Evolutionary conservation across 1,140 invertebrate species (phyloP), one percentile per base, ranked within the genome.

Genomic region (Apocrypta bakeri): DNA sequence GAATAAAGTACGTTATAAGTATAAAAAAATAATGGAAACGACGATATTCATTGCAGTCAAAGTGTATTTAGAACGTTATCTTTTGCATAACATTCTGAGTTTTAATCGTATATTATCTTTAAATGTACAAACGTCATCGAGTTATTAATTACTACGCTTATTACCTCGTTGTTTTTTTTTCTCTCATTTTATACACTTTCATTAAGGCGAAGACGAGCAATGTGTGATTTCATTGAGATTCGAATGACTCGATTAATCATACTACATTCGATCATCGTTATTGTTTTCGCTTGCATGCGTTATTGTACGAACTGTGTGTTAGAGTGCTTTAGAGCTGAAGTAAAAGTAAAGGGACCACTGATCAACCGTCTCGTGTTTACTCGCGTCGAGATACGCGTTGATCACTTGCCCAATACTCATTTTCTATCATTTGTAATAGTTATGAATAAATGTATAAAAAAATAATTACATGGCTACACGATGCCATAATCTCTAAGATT

Each of bases 401-500:
- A 82, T 73, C 17, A 17, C 74, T 69, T 73, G 40, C 24, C 61
- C 40, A 74, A 78, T 83, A 21, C 73, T 78, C 42, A 64, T 77
- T 72, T 61, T 71, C 69, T 61, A 77, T 40, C 14, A 40, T 27
- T 66, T 69, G 73, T 82, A 82, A 56, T 69, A 76, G 72, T 76
- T 78, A 42, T 48, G 48, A 17, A 73, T 71, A 78, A 64, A 79
- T 24, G 25, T 66, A 64, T 29, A 40, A 63, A 79, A 78, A 48
- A 77, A 77, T 33, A 75, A 72, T 6, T 63, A 61, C 64, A 82
- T 24, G 68, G 61, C 9, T 56, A 25, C n/a, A 66, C 11, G 40
- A 48, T 84, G 81, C 63, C 80, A 71, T 84, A 82, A 83, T 79
- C 63, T 31, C 79, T 84, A 85, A 81, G 74, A 80, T 83, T 82